These are phyloP conservation scores for Bombus pascuorum DNA, from an alignment of 1,140 invertebrate genomes.

Conservation along the genomic window DNA sequence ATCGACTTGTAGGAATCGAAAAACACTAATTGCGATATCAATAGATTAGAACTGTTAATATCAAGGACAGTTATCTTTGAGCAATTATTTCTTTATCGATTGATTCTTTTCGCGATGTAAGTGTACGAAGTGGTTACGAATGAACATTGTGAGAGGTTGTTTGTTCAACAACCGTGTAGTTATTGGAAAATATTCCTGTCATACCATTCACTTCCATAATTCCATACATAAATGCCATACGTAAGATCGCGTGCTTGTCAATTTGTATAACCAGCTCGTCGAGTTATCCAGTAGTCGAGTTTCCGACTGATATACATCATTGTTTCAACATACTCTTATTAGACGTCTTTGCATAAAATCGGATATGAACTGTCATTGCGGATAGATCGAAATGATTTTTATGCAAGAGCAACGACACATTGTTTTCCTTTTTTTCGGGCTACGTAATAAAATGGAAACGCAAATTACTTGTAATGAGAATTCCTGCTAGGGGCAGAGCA, in stretches of 20 bases:
- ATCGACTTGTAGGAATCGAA: conserved; percentile 9
- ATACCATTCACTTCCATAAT: neutral
- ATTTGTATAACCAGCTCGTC: conserved; percentile 17
- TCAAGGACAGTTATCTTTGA: conserved; percentile 8
- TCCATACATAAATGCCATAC: neutral
- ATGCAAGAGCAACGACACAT: neutral
- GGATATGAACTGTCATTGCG: neutral
- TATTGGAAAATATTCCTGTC: conserved; percentile 25
- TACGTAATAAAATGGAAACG: conserved; percentile 32
- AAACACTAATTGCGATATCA: conserved; percentile 12
- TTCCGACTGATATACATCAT: neutral
- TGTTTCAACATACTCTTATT: neutral
- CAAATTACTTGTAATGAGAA: conserved; percentile 44
- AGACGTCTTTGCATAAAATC: neutral
- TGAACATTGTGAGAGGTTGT: neutral
- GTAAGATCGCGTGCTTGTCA: neutral
- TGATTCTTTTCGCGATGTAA: conserved; percentile 28
- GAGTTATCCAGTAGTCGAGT: neutral
- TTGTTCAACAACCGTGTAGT: conserved; percentile 26
- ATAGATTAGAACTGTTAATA: conserved; percentile 19
- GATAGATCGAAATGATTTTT: neutral
- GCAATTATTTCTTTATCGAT: conserved; percentile 38
- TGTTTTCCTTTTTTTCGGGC: neutral
- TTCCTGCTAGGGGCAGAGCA: conserved; percentile 31
- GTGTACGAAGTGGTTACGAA: neutral